Evolutionary conservation across 2,888 invertebrate species (phyloP).

Genomic region (Himalopsyche tibetana): DNA sequence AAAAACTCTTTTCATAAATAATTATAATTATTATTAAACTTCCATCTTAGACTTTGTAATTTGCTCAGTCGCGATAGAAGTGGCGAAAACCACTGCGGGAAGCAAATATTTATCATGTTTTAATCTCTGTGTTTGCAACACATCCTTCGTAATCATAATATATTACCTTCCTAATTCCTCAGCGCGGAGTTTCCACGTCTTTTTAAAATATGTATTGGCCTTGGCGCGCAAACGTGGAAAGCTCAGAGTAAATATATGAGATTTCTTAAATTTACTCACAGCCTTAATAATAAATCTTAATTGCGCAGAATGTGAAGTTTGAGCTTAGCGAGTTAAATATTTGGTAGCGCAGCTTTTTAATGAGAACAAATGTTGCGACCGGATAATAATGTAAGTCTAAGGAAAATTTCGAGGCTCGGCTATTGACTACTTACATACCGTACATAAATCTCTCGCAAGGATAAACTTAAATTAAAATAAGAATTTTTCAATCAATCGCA

Average conservation of each 20-base stretch:
- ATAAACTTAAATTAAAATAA: neutral
- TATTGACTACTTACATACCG: neutral
- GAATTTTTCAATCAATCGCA: no score
- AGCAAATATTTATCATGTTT: conserved; percentile 64
- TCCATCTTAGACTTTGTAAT: conserved; percentile 30
- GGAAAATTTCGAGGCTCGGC: neutral
- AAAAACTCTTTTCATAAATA: neutral
- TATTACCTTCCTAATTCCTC: conserved; percentile 63
- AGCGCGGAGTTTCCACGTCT: conserved; percentile 55
- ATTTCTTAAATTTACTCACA: conserved; percentile 61
- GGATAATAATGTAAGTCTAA: neutral
- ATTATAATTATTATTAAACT: conserved; percentile 13
- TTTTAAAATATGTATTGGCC: conserved; percentile 32
- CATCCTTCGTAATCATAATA: conserved; percentile 64
- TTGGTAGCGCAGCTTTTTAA: conserved; percentile 44
- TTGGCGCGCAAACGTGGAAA: conserved; percentile 47
- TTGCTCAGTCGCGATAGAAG: conserved; percentile 19
- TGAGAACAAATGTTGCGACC: conserved; percentile 27
- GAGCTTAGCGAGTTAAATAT: conserved; percentile 31
- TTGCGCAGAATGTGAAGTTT: conserved; percentile 55
- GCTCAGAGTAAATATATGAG: conserved; percentile 59
- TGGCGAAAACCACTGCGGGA: conserved; percentile 55
- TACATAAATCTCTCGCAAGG: neutral
- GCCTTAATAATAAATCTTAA: conserved; percentile 63
- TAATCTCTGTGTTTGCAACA: conserved; percentile 64